These are phyloP conservation scores for Platypus cylindrus DNA, from an alignment of 2,888 invertebrate species.

Conservation along the genomic window DNA sequence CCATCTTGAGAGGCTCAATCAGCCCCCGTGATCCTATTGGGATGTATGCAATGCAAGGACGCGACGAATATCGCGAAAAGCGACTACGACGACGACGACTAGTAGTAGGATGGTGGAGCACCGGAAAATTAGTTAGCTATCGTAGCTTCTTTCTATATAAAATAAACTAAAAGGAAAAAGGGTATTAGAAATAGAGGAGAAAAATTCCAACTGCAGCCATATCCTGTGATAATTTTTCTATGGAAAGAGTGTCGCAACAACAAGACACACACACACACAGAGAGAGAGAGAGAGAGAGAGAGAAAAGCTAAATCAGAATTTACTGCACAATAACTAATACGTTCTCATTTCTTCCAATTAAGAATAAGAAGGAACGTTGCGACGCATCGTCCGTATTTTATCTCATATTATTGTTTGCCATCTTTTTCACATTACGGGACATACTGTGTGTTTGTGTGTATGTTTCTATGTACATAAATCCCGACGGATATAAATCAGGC, in stretches of 20 bases:
- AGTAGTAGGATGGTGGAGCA: slow-evolving; percentile 5
- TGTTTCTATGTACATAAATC: slow-evolving; percentile 33
- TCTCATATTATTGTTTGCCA: slow-evolving; percentile 24
- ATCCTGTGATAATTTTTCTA: too few species aligned
- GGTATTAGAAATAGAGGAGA: slow-evolving; percentile 10
- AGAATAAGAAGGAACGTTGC: too few species aligned
- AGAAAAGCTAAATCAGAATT: slow-evolving; percentile 17
- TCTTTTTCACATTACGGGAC: slow-evolving; percentile 25
- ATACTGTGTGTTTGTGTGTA: slow-evolving; percentile 12
- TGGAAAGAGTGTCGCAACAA: too few species aligned
- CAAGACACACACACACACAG: too few species aligned
- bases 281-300: too few species aligned
- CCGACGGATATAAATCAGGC: slow-evolving; percentile 34
- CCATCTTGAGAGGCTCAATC: slow-evolving; percentile 38
- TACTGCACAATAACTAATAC: slow-evolving; percentile 17
- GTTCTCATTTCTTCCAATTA: slow-evolving; percentile 18
- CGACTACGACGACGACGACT: slow-evolving; percentile 6
- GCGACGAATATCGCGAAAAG: slow-evolving; percentile 20
- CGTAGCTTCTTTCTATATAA: neutral
- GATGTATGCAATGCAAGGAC: slow-evolving; percentile 33
- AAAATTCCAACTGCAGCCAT: neutral
- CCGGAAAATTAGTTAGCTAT: slow-evolving; percentile 16
- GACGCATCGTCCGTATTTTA: slow-evolving; percentile 17
- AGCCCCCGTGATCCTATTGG: slow-evolving; percentile 37
- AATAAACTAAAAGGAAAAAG: slow-evolving; percentile 2